These are phyloP conservation scores for Tetranychus truncatus DNA, from an alignment of 2,888 invertebrate genomes.

Conservation along the genomic window DNA sequence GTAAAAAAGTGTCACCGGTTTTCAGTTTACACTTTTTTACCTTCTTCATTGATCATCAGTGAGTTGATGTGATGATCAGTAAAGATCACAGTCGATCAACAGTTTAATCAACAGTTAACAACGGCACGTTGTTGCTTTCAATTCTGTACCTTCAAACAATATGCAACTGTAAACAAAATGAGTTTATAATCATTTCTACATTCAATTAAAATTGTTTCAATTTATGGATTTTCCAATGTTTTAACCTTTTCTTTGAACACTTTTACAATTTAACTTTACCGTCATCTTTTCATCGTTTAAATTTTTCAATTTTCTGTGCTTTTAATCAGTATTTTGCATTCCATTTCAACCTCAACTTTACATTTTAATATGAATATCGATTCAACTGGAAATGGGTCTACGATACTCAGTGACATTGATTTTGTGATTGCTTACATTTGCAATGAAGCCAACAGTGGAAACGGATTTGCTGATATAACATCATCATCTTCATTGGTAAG, in stretches of 20 bases:
- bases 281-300: not conserved
- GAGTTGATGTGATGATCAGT: no score
- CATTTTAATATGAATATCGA: not conserved
- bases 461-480: not conserved
- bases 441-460: not conserved
- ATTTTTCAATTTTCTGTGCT: not conserved
- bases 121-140: no score
- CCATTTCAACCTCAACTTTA: not conserved
- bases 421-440: conserved; percentile 7
- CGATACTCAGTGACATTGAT: not conserved
- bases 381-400: not conserved
- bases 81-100: no score
- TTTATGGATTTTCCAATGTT: no score
- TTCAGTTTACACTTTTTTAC: not conserved
- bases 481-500: not conserved
- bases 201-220: no score
- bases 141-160: no score
- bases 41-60: no score
- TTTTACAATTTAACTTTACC: no score
- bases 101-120: no score
- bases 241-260: no score
- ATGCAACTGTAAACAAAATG: no score
- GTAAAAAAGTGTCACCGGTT: not conserved
- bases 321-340: not conserved
- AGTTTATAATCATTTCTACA: no score